Evolutionary conservation across 2,113 vertebrate genomes (phyloP).

Genomic region (Atrichornis clamosus): DNA sequence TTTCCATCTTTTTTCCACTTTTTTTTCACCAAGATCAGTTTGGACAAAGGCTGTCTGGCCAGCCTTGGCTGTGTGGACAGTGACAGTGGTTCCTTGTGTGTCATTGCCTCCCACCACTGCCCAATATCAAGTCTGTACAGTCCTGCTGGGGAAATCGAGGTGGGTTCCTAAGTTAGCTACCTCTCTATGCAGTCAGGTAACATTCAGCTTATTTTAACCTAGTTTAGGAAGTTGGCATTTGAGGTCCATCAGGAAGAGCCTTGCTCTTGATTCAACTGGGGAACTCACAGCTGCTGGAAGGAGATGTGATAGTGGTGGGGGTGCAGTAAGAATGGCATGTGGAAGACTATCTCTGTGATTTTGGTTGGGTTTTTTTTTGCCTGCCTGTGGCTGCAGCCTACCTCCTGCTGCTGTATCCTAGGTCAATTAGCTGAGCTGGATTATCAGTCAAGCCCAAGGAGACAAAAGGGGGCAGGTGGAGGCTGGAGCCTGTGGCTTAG

Average conservation of each 20-base stretch:
- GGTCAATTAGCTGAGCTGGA: neutral
- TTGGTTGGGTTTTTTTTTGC: neutral
- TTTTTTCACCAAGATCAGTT: neutral
- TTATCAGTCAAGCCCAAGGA: neutral
- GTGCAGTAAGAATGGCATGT: neutral
- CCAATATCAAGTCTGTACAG: neutral
- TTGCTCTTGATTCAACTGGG: neutral
- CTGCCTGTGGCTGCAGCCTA: neutral
- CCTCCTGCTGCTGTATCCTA: neutral
- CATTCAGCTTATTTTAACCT: neutral
- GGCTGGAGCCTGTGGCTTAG: rapidly evolving
- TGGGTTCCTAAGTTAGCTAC: neutral
- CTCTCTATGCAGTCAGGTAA: neutral
- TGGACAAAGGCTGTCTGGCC: neutral
- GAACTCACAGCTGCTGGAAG: neutral
- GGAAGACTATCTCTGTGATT: neutral
- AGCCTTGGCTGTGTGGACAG: neutral
- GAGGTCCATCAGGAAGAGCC: neutral
- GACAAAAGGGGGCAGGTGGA: neutral
- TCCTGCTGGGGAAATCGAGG: neutral
- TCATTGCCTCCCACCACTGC: neutral
- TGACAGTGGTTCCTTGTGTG: neutral
- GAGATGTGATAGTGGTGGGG: too few relatives aligned
- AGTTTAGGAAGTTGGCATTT: neutral
- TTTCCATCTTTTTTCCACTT: neutral